Percentiles rank a stretch among this genome's conserved stretches.
Evolutionary conservation across 2,113 vertebrate species (phyloP).

Genomic region (Sialia sialis): DNA sequence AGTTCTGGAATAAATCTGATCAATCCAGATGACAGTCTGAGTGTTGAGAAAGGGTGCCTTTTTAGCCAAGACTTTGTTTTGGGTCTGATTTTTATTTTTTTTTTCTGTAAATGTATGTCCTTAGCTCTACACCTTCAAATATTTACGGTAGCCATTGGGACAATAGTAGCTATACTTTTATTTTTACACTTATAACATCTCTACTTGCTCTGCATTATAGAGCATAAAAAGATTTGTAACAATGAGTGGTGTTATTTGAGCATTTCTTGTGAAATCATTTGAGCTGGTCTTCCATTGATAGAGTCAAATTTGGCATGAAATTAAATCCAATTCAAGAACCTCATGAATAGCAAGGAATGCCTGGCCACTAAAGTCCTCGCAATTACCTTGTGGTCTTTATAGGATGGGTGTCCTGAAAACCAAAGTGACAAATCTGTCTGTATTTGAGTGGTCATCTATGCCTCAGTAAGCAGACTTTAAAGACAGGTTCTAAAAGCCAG

Average conservation of each 20-base stretch:
- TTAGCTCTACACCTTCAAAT: not conserved
- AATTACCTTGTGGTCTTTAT: slow-evolving; percentile 53
- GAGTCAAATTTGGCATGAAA: slow-evolving; percentile 47
- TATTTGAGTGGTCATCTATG: slow-evolving; percentile 51
- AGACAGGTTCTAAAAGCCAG: slow-evolving; percentile 49
- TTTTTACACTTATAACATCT: slow-evolving; percentile 17
- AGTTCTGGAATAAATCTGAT: not conserved
- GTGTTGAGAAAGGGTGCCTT: not conserved
- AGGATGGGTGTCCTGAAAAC: slow-evolving; percentile 33
- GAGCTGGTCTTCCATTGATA: slow-evolving; percentile 45
- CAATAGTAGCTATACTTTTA: not conserved
- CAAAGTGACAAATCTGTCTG: slow-evolving; percentile 25
- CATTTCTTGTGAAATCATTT: slow-evolving; percentile 50
- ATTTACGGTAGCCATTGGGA: not conserved
- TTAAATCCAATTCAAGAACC: slow-evolving; percentile 24
- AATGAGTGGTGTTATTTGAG: slow-evolving; percentile 8
- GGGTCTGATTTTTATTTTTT: not conserved
- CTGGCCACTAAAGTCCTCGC: slow-evolving; percentile 32
- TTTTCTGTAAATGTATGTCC: not conserved
- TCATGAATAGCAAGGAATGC: slow-evolving; percentile 61
- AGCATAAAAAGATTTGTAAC: slow-evolving; percentile 27
- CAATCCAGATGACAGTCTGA: not conserved
- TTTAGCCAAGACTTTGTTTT: not conserved
- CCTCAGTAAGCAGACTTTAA: slow-evolving; percentile 47
- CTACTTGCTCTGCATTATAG: slow-evolving; percentile 16